Conservation (phyloP, 2,888 invertebrate species). For the Sepioteuthis lessoniana region DNA sequence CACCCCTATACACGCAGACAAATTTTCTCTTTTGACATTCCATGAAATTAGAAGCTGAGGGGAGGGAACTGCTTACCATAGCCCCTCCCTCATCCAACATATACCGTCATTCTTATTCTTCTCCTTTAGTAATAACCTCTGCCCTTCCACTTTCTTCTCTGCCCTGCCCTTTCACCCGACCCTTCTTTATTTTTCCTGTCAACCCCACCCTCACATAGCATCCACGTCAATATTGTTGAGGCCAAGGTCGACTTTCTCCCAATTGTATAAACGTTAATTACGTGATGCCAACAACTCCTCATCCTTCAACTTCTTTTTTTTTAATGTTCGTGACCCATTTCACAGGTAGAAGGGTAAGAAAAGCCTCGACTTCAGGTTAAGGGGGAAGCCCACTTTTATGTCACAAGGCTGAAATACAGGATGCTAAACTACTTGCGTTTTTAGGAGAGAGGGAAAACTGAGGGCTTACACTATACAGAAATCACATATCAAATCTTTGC, state of each 20-base stretch:
- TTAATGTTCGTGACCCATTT: neutral
- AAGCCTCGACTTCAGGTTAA: neutral
- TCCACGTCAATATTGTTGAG: neutral
- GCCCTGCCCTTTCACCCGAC: neutral
- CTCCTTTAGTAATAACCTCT: neutral
- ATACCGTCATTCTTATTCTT: neutral
- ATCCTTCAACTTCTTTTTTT: neutral
- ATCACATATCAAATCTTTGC: neutral
- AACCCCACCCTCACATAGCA: neutral
- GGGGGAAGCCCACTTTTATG: neutral
- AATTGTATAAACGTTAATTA: conserved; percentile 33
- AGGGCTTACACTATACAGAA: neutral
- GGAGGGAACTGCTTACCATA: neutral
- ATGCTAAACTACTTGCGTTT: neutral
- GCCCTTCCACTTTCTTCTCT: neutral
- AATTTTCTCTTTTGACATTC: neutral
- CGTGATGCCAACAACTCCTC: neutral
- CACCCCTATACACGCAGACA: neutral
- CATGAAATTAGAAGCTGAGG: neutral
- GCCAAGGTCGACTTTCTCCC: neutral
- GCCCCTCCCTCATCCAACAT: neutral
- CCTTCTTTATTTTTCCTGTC: neutral
- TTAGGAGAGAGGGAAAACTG: neutral
- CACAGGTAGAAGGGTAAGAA: conserved; percentile 18
- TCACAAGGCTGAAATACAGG: neutral